phyloP scores from a whole-genome alignment of 2,113 vertebrate genomes.

The Pitta sordida region DNA sequence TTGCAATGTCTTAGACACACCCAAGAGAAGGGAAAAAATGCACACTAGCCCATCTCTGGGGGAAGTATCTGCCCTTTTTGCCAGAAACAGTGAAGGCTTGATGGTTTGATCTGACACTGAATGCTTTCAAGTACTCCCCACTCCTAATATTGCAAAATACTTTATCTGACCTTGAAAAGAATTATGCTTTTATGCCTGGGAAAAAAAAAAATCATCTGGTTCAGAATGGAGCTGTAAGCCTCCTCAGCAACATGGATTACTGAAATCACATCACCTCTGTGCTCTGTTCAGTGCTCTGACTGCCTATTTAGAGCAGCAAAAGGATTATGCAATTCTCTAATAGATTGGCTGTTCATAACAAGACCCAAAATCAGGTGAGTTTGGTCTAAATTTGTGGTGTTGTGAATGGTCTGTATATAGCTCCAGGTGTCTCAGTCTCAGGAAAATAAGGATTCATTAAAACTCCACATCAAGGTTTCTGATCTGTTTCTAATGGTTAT shows the following conservation, averaged over 20 bases:
- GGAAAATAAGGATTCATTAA: not conserved
- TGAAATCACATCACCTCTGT: slow-evolving; percentile 31
- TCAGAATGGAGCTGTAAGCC: slow-evolving; percentile 1
- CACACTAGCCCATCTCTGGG: not conserved
- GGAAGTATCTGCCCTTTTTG: not conserved
- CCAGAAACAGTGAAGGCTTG: not conserved
- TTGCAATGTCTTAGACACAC: not conserved
- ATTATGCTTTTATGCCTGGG: not conserved
- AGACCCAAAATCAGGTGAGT: not conserved
- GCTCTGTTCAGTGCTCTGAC: not conserved
- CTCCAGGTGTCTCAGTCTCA: not conserved
- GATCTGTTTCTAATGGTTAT: not conserved
- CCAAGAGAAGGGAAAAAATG: too few species aligned
- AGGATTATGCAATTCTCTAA: slow-evolving; percentile 20
- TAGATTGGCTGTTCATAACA: not conserved
- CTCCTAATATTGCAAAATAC: not conserved
- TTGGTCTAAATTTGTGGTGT: slow-evolving; percentile 20
- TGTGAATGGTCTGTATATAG: not conserved
- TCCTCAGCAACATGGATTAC: slow-evolving; percentile 22
- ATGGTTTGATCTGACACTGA: not conserved
- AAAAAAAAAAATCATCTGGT: not conserved
- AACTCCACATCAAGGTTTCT: not conserved
- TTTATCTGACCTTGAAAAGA: slow-evolving; percentile 48
- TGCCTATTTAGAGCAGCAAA: slow-evolving; percentile 19
- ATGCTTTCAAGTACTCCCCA: not conserved